Evolutionary conservation across 2,888 invertebrate genomes (phyloP).

Genomic region (Cordilura impudica): DNA sequence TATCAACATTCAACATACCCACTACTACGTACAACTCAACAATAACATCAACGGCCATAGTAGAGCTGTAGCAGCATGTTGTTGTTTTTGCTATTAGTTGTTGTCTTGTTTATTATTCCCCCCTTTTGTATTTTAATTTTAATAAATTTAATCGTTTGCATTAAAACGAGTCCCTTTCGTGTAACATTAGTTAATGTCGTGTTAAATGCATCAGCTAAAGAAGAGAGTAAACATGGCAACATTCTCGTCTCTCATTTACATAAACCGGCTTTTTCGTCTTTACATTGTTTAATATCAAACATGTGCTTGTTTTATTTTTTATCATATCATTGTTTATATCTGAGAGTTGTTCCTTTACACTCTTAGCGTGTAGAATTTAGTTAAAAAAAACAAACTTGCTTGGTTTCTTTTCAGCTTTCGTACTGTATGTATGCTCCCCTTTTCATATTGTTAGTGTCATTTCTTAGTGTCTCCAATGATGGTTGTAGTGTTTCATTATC

Average conservation of each 20-base stretch:
- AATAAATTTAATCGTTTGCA: constrained; percentile 49
- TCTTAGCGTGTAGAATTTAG: not conserved
- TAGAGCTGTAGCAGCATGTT: not conserved
- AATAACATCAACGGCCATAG: not conserved
- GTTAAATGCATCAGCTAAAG: constrained; percentile 27
- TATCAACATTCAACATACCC: not conserved
- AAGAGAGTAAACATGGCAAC: not conserved
- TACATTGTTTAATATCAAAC: not conserved
- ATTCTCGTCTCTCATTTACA: constrained; percentile 18
- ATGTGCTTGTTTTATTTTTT: constrained; percentile 38
- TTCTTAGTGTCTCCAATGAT: not conserved
- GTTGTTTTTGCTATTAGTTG: constrained; percentile 24
- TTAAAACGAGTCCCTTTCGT: constrained; percentile 52
- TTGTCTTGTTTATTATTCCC: not conserved
- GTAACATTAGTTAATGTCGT: constrained; percentile 38
- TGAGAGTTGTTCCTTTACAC: constrained; percentile 14
- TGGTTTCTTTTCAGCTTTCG: constrained; percentile 22
- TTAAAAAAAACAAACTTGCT: constrained; percentile 32
- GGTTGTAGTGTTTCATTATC: constrained; percentile 34
- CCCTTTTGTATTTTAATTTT: not conserved
- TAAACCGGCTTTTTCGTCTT: constrained; percentile 48
- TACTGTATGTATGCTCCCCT: constrained; percentile 1
- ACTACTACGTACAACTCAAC: not conserved
- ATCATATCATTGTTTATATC: constrained; percentile 41
- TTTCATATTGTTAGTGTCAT: not conserved